These are phyloP conservation scores for Trachymyrmex septentrionalis DNA, from an alignment of 1,140 invertebrate species.

Conservation along the genomic window DNA sequence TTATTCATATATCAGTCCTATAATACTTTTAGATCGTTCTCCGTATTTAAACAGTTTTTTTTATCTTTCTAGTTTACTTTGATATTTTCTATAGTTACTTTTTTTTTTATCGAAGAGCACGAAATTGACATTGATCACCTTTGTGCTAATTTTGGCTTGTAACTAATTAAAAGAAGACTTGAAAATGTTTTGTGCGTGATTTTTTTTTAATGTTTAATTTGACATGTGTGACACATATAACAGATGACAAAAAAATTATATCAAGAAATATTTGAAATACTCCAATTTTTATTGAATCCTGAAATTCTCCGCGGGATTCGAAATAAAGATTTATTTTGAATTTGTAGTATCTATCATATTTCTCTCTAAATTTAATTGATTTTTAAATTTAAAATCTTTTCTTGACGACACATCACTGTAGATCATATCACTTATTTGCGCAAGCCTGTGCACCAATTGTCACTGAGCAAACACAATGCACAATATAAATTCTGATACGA, in stretches of 20 bases:
- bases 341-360: neutral
- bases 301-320: neutral
- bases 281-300: neutral
- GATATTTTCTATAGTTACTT: constrained; percentile 17
- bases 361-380: neutral
- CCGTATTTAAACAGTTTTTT: constrained; percentile 41
- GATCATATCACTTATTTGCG: neutral
- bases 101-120: neutral
- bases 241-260: neutral
- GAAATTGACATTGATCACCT: neutral
- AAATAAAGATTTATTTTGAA: neutral
- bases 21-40: constrained; percentile 2
- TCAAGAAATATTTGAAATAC: neutral
- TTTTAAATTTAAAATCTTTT: neutral
- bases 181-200: neutral
- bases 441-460: neutral
- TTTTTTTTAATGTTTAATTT: neutral
- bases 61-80: constrained; percentile 12
- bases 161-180: neutral
- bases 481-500: constrained; percentile 1
- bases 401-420: neutral
- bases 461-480: neutral
- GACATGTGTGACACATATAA: neutral
- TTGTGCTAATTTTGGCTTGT: neutral
- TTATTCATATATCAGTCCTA: constrained; percentile 24